These are phyloP conservation scores for Vireo griseus DNA, from an alignment of 2,797 vertebrate genomes.

Conservation along the genomic window DNA sequence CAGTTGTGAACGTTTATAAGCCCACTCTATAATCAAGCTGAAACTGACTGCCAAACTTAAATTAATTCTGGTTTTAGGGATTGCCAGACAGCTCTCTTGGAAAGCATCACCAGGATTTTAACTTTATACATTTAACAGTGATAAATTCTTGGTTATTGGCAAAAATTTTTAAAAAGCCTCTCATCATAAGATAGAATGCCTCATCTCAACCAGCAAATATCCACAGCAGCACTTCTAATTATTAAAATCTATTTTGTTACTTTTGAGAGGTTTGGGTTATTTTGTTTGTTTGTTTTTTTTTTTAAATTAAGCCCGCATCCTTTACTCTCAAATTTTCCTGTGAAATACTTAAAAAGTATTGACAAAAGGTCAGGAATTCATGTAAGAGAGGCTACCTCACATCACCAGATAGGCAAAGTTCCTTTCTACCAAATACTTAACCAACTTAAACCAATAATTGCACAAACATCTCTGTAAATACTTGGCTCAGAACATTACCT, in stretches of 20 bases:
- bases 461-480: not conserved
- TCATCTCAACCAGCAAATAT: not conserved
- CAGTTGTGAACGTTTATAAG: not conserved
- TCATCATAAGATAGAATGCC: not conserved
- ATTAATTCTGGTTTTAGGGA: not conserved
- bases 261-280: not conserved
- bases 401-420: not conserved
- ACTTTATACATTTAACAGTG: not conserved
- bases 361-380: not conserved
- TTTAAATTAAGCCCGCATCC: not conserved
- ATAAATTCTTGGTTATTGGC: not conserved
- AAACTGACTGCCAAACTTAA: not conserved
- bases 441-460: not conserved
- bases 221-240: not conserved
- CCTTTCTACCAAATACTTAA: not conserved
- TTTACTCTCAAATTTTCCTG: not conserved
- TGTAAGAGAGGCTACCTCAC: accelerated
- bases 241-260: not conserved
- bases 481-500: not conserved
- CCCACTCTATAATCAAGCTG: not conserved
- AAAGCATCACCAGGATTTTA: not conserved
- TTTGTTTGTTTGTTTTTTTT: too few relatives aligned
- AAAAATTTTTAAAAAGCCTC: not conserved
- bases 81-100: not conserved
- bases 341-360: not conserved